These are phyloP conservation scores for Paraplagusia blochii DNA, from an alignment of 2,113 vertebrate genomes.

Conservation along the genomic window DNA sequence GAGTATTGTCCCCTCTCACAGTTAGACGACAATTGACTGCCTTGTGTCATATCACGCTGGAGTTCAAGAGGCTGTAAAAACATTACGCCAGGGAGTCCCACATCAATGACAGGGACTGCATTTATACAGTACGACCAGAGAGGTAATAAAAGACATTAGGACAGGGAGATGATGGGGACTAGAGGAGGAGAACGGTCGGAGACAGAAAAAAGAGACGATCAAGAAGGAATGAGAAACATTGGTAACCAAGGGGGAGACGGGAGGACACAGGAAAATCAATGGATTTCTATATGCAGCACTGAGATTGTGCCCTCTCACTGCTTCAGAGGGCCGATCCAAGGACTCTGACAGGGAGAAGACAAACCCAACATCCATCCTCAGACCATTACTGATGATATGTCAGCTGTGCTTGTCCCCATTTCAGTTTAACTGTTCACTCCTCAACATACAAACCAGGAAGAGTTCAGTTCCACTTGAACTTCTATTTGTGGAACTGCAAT, in stretches of 20 bases:
- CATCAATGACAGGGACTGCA: constrained; percentile 22
- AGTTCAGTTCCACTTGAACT: no score
- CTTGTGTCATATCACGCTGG: constrained; percentile 10
- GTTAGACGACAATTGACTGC: constrained; percentile 28
- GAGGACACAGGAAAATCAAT: constrained; percentile 66
- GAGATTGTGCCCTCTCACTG: constrained; percentile 38
- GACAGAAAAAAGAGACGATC: constrained; percentile 9
- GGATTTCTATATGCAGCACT: constrained; percentile 46
- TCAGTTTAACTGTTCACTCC: not conserved
- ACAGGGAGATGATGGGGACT: constrained; percentile 16
- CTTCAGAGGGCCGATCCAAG: constrained; percentile 48
- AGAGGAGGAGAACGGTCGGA: not conserved
- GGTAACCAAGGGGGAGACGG: constrained; percentile 13
- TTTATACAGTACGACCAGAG: constrained; percentile 17
- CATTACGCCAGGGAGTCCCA: constrained; percentile 38
- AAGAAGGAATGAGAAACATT: constrained; percentile 15
- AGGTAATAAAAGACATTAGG: constrained; percentile 56
- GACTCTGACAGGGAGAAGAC: constrained; percentile 45
- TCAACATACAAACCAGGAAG: no score
- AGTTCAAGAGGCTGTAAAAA: constrained; percentile 60
- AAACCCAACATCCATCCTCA: constrained; percentile 53
- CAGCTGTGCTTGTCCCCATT: constrained; percentile 34
- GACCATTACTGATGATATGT: constrained; percentile 46
- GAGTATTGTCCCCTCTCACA: constrained; percentile 14
- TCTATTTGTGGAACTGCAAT: no score